Evolutionary conservation across 1,140 invertebrate species (phyloP), one percentile per base, ranked within the genome.

Genomic region (Aphidius gifuensis): DNA sequence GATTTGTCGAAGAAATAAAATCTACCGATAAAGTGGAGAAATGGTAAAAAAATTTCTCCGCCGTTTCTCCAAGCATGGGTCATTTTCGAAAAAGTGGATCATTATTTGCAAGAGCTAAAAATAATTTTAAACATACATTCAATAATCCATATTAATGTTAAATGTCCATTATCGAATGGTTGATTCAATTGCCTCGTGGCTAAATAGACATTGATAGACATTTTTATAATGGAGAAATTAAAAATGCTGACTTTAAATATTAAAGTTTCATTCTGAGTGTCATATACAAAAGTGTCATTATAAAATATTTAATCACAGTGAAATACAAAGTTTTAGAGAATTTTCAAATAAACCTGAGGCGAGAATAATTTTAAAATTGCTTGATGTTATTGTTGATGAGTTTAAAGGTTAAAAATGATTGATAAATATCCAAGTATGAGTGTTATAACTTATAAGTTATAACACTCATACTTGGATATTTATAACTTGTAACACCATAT

Each of bases 131-230:
- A 61, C 32, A 7, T 4, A 60, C 9, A 0, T n/a, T 50, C 68
- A 66, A 39, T 72, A 69, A 64, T 64, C 71, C 0, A 69, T 75
- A 9, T 84, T 87, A 54, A 85, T 88, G 69, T 77, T 96, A 3
- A 80, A 85, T 64, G 80, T 82, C 16, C 94, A 97, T 72, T 96
- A 94, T 77, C 83, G 94, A 66, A 97, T 97, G 94, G 90, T 93
- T 67, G 83, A 84, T 39, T 87, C 87, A 60, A 92, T 93, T 60
- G 86, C 85, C 6, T 71, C 78, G 32, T 94, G 88, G 83, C 92
- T 92, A 1, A 91, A 90, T 71, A 74, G 82, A 9, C 85, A 88
- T 23, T 94, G n/a, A n/a, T n/a, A n/a, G n/a, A n/a, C n/a, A n/a
- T n/a, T n/a, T 96, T 76, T 98, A 97, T 76, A 77, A 82, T 5